Evolutionary conservation across 2,888 invertebrate genomes (phyloP).

Genomic region (Oasisia sp.): DNA sequence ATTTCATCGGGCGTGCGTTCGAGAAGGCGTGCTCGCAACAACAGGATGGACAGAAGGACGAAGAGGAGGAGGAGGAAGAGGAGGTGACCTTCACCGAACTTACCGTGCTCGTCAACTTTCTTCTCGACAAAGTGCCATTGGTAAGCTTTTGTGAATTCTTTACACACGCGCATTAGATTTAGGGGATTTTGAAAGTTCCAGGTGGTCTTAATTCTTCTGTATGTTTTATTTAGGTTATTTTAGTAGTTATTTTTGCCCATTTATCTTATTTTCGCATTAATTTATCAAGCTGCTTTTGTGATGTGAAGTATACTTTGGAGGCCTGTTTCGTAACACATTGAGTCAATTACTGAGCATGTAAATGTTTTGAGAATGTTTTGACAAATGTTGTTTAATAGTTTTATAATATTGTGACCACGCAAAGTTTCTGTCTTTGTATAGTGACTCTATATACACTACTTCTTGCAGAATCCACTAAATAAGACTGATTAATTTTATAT

Average conservation of each 20-base stretch:
- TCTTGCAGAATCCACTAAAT: neutral
- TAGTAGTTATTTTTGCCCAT: neutral
- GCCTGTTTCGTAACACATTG: neutral
- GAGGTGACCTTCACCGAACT: slow-evolving; percentile 20
- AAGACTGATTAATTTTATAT: neutral
- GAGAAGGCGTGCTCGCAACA: slow-evolving; percentile 49
- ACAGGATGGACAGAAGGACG: neutral
- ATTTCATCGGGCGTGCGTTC: slow-evolving; percentile 72
- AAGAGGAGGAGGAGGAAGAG: neutral
- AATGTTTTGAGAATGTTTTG: neutral
- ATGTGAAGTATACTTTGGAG: neutral
- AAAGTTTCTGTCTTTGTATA: neutral
- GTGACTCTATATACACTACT: neutral
- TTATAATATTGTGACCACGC: too few species aligned
- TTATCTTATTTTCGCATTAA: neutral
- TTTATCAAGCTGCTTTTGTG: neutral
- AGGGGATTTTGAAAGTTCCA: neutral
- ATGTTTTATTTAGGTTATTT: neutral
- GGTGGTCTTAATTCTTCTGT: neutral
- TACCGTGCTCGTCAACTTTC: slow-evolving; percentile 74
- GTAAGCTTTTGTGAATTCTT: slow-evolving; percentile 64
- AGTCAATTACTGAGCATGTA: neutral
- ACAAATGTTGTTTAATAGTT: too few species aligned
- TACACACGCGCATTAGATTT: neutral
- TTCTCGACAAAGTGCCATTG: slow-evolving; percentile 73